Conservation (phyloP, 2,797 vertebrate species). For the Schizopygopsis malacanthus region DNA sequence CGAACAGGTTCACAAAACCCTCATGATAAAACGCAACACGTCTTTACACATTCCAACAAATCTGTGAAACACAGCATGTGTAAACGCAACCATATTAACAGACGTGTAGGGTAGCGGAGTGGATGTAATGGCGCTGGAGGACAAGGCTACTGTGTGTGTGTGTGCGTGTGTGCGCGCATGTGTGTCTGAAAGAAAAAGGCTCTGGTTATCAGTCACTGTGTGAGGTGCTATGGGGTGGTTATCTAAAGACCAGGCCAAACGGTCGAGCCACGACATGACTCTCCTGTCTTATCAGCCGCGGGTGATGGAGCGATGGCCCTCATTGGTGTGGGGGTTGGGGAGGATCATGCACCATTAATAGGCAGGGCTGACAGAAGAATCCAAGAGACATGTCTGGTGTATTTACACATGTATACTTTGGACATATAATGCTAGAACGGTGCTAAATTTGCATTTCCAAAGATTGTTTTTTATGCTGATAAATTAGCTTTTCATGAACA, state of each 20-base stretch:
- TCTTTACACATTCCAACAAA: background rate
- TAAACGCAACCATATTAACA: background rate
- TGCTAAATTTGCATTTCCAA: background rate
- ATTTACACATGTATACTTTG: background rate
- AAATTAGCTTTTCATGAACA: background rate
- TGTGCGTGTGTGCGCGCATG: background rate
- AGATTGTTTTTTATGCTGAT: background rate
- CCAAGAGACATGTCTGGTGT: background rate
- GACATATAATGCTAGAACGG: background rate
- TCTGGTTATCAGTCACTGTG: slow-evolving; percentile 43
- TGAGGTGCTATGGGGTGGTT: slow-evolving; percentile 43
- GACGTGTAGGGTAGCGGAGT: background rate
- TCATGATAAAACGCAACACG: background rate
- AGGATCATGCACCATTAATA: slow-evolving; percentile 16
- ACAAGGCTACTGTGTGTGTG: slow-evolving; percentile 7
- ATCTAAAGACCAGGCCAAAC: slow-evolving; percentile 50
- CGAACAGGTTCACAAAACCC: background rate
- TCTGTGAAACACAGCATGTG: slow-evolving; percentile 6
- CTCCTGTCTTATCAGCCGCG: slow-evolving; percentile 42
- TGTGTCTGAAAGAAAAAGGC: background rate
- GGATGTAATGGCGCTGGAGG: background rate
- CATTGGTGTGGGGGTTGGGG: slow-evolving; percentile 5
- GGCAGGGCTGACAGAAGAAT: slow-evolving; percentile 8
- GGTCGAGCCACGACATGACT: slow-evolving; percentile 40
- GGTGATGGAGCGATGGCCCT: slow-evolving; percentile 41